A percentile compares a stretch with the other conserved stretches of the same genome.
Conservation (phyloP, 2,797 vertebrate species). For the Sardinella longiceps region DNA sequence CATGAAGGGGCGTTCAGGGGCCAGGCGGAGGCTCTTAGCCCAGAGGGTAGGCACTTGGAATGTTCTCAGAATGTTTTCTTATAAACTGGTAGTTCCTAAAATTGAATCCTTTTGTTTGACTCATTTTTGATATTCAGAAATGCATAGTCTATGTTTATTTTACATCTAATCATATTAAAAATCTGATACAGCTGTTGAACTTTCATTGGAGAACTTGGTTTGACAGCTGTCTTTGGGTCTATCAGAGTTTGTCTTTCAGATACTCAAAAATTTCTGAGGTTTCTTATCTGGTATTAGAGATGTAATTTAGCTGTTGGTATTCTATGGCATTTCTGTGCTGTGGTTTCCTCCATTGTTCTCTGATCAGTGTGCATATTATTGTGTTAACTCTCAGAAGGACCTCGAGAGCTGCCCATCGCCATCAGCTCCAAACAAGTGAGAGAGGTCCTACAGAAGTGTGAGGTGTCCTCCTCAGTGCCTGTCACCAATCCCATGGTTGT, state of each 20-base stretch:
- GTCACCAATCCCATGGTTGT: conserved; percentile 68
- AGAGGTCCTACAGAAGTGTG: conserved; percentile 74
- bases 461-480: conserved; percentile 78
- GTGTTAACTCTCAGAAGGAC: conserved; percentile 60
- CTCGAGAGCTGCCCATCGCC: conserved; percentile 73
- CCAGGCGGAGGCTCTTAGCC: conserved; percentile 56
- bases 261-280: too few species aligned
- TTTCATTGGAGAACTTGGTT: too few species aligned
- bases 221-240: too few species aligned
- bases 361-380: not conserved
- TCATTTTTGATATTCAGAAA: not conserved
- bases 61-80: not conserved
- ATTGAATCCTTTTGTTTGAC: not conserved
- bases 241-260: too few species aligned
- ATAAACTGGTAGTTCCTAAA: not conserved
- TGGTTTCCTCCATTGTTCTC: not conserved
- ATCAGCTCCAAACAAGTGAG: conserved; percentile 80
- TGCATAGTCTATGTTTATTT: not conserved
- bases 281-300: too few species aligned
- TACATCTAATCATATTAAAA: not conserved
- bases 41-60: conserved; percentile 42
- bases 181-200: not conserved
- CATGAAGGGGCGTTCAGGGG: conserved; percentile 58
- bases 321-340: not conserved
- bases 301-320: not conserved